Evolutionary conservation across 2,113 vertebrate species (phyloP), one percentile per base, ranked within the genome.

Genomic region (Sphaerodactylus townsendi): DNA sequence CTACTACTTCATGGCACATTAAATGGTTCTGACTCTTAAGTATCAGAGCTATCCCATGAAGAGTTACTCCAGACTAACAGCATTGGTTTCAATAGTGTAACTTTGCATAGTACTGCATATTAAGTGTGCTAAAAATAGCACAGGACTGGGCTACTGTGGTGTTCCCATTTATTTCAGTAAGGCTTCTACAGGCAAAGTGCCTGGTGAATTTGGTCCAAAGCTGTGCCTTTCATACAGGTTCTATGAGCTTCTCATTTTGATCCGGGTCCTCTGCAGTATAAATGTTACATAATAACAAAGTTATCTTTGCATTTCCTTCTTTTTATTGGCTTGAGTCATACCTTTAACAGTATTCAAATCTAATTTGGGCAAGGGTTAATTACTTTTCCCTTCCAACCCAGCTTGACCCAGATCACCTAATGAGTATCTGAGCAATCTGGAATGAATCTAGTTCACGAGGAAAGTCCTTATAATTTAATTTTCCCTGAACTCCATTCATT

Each of bases 341-440:
- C 69, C 28, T 77, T 86, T 73, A 91, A 66, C 23, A 89, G n/a
- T 2, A 73, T 8, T 90, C 82, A 85, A 82, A 85, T 88, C 44
- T 86, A 77, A 80, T 88, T 89, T 81, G 85, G 35, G 66, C 13
- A 25, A n/a, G 88, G 28, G 33, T 90, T 90, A 83, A 89, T 85
- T 91, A 87, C 39, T 90, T 93, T 92, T 69, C 37, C 77, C 86
- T 94, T 75, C 80, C n/a, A 68, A 78, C 13, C 46, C 23, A 81
- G 82, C 70, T 85, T 6, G 70, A 46, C 50, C 64, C 30, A 77
- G 76, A 89, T 74, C 23, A 74, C 78, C 64, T 71, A 87, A 77
- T 68, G 79, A 90, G 33, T 70, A 87, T 85, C 13, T 0, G 0
- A 86, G 82, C 79, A 69, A 77, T 79, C 71, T 70, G 73, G 85